Evolutionary conservation across 2,888 invertebrate genomes (phyloP), one percentile per base, ranked within the genome.

Genomic region (Dasypolia templi): DNA sequence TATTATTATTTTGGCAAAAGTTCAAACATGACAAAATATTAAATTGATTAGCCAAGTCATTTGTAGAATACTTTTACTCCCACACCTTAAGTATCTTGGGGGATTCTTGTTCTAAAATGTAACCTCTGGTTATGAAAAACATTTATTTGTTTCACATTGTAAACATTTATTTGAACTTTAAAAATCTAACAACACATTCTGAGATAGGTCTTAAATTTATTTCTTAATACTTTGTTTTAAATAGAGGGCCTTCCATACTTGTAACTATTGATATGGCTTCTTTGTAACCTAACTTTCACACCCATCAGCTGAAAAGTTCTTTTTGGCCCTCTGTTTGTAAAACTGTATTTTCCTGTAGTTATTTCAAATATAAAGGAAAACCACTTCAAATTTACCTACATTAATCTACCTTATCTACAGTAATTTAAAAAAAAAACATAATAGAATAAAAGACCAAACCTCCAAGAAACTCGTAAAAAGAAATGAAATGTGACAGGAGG

Each of bases 251-350:
- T 39, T 39, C 39, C 26, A 32, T 39, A 44, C 5, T 26, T 59
- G 4, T 19, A 29, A 22, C 1, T 26, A 22, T 26, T 19, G 0
- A 9, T 59, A 70, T 22, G 39, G 61, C 32, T 79, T 72, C 72
- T 17, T 53, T 22, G 53, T 79, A 71, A 75, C 75, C 79, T 75
- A 22, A 79, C 39, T 19, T 61, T 29, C 12, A 32, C 46, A 55
- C n/a, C 26, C 55, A 46, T 19, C 39, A 29, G 22, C 46, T 35
- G 0, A 26, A 26, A 59, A 42, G 4, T 22, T 14, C 2, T 12
- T 5, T 3, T 35, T 39, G 9, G 9, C 5, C 17, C 11, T 11
- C 11, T 4, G 6, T 17, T 12, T 19, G 32, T 39, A 17, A 58
- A 39, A 35, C 44, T 44, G 17, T 3, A 35, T 35, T 35, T 35